Evolutionary conservation across 2,113 vertebrate species (phyloP), one percentile per base, ranked within the genome.

Genomic region (Galbula dea): DNA sequence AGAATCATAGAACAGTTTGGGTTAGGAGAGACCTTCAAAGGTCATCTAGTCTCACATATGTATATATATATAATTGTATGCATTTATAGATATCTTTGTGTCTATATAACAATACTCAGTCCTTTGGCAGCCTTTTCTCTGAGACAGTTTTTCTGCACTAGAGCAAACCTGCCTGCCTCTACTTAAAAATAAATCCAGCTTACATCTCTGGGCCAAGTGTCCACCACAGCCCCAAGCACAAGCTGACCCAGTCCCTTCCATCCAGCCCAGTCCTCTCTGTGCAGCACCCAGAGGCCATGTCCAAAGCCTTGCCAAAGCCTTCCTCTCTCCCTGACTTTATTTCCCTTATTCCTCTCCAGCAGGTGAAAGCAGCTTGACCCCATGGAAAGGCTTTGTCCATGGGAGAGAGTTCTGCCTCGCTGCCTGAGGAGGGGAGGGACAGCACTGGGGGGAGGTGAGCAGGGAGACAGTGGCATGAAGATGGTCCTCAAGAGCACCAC

Each of bases 241-340:
- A 2, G 27, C 41, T 68, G 57, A 32, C 5, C 36, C 1, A 6
- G 21, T 58, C 15, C 61, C 39, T 52, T 39, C 30, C n/a, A 17
- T 41, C 41, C 51, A 30, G 8, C 29, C 43, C 34, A 18, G 9
- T 27, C 46, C 34, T 61, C 19, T 49, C 24, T 13, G 1, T 6
- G 12, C 65, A 20, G 59, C n/a, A 43, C 32, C 32, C 34, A 43
- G 73, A 37, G 63, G 29, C 66, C 83, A 65, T 3, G 15, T 7
- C n/a, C 0, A 59, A 61, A 80, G 55, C 68, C 5, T 0, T 0
- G 4, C 65, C 3, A 3, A n/a, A n/a, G n/a, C 6, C 26, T 78
- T 76, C 57, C 52, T 77, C 36, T 1, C 3, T 27, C 23, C 41
- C 41, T 43, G 48, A 67, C 10, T 84, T 71, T 18, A 39, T 62